Evolutionary conservation across 2,888 invertebrate species (phyloP).

Genomic region (Lepidocyrtoides sp.): DNA sequence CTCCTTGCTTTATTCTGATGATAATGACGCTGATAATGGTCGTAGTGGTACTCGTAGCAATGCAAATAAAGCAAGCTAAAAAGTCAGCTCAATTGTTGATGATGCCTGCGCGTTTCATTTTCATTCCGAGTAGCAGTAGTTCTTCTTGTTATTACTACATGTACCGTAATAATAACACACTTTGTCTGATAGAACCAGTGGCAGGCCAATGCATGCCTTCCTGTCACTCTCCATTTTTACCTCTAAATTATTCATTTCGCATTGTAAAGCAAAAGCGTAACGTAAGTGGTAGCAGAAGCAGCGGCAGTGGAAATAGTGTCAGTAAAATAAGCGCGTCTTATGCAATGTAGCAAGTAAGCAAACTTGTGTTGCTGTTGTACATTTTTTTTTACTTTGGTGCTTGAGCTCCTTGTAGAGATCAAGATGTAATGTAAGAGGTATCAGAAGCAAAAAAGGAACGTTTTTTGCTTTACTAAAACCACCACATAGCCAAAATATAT

Average conservation of each 20-base stretch:
- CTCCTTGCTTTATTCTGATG: neutral
- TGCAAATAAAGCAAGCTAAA: conserved; percentile 9
- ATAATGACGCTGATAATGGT: neutral
- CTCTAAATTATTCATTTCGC: conserved; percentile 75
- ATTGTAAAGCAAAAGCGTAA: conserved; percentile 33
- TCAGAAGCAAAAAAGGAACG: too few species aligned
- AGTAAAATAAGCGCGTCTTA: conserved; percentile 2
- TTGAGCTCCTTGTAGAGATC: too few species aligned
- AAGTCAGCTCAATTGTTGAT: conserved; percentile 15
- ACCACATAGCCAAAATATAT: conserved; percentile 3
- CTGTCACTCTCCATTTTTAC: conserved; percentile 59
- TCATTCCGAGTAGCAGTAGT: neutral
- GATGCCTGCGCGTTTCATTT: neutral
- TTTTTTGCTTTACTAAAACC: too few species aligned
- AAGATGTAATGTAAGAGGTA: too few species aligned
- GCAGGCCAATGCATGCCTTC: conserved; percentile 31
- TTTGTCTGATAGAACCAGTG: neutral
- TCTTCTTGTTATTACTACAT: neutral
- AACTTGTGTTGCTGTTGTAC: neutral
- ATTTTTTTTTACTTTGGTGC: conserved; percentile 15
- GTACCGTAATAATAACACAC: neutral
- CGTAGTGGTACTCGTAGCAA: neutral
- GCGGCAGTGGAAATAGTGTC: neutral
- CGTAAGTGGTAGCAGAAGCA: neutral
- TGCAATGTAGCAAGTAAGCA: too few species aligned